Base-by-base conservation (phyloP, 2,113 vertebrate species). In the Leucopsar rothschildi region DNA sequence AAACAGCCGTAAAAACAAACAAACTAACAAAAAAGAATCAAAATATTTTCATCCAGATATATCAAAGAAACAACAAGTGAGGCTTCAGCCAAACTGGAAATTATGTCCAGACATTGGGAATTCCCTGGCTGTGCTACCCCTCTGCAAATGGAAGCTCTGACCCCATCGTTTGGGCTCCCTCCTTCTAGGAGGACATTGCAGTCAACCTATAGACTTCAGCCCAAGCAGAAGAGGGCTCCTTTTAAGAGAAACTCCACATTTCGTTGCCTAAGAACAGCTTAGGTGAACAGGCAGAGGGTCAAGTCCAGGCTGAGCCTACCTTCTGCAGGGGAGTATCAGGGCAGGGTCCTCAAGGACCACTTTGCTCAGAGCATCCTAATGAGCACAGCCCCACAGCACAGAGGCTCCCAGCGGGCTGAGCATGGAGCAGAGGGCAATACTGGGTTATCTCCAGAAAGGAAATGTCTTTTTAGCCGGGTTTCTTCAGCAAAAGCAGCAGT, bases 81-180 rank as follows among this genome's bases (percentile, higher is more conserved):
- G 27, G 18, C 20, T 69, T 69, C 31, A 57, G 22, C 15, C 45
- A 31, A 71, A 33, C 0, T 47, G 53, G 52, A 64, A 79, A 9
- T 27, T 1, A 3, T 6, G 5, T 7, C 8, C 28, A 15, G 20
- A 6, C 16, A 1, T 0, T 33, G 37, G 40, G 29, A 55, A 9
- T 37, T 33, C 64, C 35, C 23, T 70, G 60, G 28, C 65, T 4
- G 2, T 50, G 64, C 23, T 25, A 21, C 5, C 24, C 15, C 22
- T 10, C 68, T 60, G 55, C 55, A 77, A 17, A 18, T 16, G 11
- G 63, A 64, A 52, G 10, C 16, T 57, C 82, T 22, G 37, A 4
- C 21, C 49, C 27, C n/a, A 10, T 40, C 0, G 0, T 9, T 29
- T 10, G 21, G 10, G 29, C 11, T 79, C 14, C 10, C 18, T 68